phyloP scores from a whole-genome alignment of 2,113 vertebrate genomes.

The Laterallus jamaicensis region DNA sequence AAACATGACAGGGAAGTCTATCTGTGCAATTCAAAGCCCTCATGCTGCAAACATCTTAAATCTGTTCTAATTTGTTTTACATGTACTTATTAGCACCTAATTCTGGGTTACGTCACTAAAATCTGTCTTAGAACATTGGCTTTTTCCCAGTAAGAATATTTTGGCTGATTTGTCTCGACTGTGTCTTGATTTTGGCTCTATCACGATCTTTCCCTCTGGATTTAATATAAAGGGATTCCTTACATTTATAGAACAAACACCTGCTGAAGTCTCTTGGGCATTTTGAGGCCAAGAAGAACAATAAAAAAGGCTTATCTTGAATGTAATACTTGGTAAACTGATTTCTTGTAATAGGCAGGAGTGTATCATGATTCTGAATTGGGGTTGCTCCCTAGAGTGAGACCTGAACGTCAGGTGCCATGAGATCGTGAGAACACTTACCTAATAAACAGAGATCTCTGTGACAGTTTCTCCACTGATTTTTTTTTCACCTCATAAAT shows the following conservation, averaged over 20 bases:
- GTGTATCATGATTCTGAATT: conserved; percentile 7
- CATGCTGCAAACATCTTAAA: background rate
- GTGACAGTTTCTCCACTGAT: conserved; percentile 39
- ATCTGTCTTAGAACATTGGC: background rate
- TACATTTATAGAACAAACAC: conserved; percentile 40
- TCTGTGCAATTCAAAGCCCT: background rate
- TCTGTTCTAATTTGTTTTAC: background rate
- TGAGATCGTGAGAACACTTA: conserved; percentile 38
- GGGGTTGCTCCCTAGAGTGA: background rate
- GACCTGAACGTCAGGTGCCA: conserved; percentile 21
- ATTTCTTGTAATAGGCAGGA: conserved; percentile 47
- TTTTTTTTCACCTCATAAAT: conserved; percentile 75
- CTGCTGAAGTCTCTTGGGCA: conserved; percentile 28
- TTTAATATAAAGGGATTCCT: conserved; percentile 53
- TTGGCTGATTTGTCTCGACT: background rate
- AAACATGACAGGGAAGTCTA: background rate
- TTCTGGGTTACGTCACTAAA: background rate
- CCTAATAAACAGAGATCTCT: conserved; percentile 50
- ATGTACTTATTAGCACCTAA: conserved; percentile 3
- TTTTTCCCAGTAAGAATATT: background rate
- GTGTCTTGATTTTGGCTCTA: background rate
- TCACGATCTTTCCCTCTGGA: background rate
- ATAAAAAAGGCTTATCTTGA: conserved; percentile 62
- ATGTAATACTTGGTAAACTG: conserved; percentile 35
- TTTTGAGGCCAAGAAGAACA: conserved; percentile 29